Base-by-base conservation (phyloP, 2,797 vertebrate genomes). In the Sebastes iracundus region DNA sequence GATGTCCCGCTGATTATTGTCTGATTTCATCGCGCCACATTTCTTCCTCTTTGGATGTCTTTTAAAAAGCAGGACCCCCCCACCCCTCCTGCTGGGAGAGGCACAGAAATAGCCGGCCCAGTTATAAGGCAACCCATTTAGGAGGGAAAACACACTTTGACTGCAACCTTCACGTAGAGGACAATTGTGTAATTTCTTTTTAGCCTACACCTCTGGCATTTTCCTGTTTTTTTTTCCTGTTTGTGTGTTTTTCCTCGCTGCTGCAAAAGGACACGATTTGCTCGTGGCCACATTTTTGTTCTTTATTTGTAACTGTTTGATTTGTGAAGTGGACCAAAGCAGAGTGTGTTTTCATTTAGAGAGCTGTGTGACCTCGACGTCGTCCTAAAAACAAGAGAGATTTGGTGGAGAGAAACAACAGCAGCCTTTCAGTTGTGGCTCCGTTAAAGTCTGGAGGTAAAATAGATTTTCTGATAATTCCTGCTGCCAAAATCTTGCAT, bases 101-200 rank as follows among this genome's bases (percentile, higher is more conserved):
- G 7, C 70, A 80, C 86, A 72, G 38, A 94, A 94, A 94, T 93
- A 93, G 91, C 77, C 93, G 94, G 70, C 92, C 93, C 89, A 94
- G 69, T 88, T 94, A 69, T 11, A 16, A 60, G 16, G 30, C 82
- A 92, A 88, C 92, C 93, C 90, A 93, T 84, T 90, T 89, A 63
- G 64, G 38, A 82, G 35, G 63, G 71, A 60, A 80, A 81, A 88
- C 65, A 75, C 78, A 72, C 77, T 72, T 28, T 55, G 68, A 83
- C 77, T 70, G 67, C 60, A 71, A 92, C 85, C 88, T 92, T 90
- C 87, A 87, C 78, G 22, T 62, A 27, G 71, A 86, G 85, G 85
- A 80, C 81, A 67, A 46, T 13, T 33, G 59, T 42, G 33, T 66
- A 2, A 61, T 79, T 65, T 58, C 27, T 72, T 76, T 76, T 80